phyloP scores from a whole-genome alignment of 2,888 invertebrate species.

The Tenthredo mesomela region DNA sequence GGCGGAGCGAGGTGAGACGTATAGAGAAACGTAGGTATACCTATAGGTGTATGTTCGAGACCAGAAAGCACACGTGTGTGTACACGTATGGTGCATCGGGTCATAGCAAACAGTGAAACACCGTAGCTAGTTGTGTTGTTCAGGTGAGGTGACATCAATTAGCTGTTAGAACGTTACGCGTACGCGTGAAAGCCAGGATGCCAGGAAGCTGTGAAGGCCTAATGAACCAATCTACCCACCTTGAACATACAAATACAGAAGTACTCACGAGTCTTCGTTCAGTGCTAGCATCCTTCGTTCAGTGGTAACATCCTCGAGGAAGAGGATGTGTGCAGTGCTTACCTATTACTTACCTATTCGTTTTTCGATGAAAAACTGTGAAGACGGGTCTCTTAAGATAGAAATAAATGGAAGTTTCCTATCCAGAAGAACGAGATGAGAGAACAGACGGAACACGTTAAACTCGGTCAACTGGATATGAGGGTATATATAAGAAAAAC shows the following conservation, averaged over 20 bases:
- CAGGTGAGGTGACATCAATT: slow-evolving; percentile 10
- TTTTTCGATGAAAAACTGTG: background rate
- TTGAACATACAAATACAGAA: background rate
- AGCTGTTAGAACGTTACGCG: background rate
- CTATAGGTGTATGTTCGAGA: background rate
- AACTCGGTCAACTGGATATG: slow-evolving; percentile 21
- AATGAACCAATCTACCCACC: slow-evolving; percentile 4
- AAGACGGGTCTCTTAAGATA: background rate
- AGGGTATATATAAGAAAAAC: background rate
- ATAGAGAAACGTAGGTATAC: background rate
- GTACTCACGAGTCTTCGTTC: background rate
- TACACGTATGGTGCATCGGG: background rate
- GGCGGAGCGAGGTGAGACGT: background rate
- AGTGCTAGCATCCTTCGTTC: too few relatives aligned
- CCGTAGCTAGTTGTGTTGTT: background rate
- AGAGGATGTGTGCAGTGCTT: background rate
- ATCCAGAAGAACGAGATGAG: background rate
- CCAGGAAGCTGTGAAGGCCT: background rate
- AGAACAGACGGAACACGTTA: background rate
- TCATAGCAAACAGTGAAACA: slow-evolving; percentile 8
- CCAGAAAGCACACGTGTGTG: background rate
- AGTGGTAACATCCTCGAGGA: background rate
- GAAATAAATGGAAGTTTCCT: background rate
- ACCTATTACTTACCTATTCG: background rate
- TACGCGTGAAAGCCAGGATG: background rate